phyloP scores from a whole-genome alignment of 1,140 invertebrate genomes.

The Diachasma alloeum region DNA sequence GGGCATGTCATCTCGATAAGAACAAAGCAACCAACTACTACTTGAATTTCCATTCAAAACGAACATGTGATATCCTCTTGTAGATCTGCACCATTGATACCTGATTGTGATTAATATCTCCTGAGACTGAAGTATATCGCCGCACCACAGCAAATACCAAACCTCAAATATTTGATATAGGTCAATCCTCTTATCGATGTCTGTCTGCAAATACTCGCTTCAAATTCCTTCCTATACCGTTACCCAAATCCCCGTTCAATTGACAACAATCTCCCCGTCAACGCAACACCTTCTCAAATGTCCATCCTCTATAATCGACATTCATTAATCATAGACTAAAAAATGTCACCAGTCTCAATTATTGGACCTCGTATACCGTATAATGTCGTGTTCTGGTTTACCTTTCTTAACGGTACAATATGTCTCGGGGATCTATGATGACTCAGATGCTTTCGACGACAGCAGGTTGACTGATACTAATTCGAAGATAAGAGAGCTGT shows the following conservation, averaged over 20 bases:
- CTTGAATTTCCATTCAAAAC: no score
- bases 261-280: not conserved
- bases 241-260: not conserved
- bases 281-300: not conserved
- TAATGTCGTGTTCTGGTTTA: constrained; percentile 16
- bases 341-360: not conserved
- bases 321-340: constrained; percentile 25
- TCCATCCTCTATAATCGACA: not conserved
- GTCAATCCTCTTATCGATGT: constrained; percentile 20
- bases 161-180: not conserved
- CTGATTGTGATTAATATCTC: not conserved
- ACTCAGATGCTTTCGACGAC: not conserved
- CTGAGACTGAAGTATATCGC: not conserved
- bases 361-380: constrained; percentile 22
- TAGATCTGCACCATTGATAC: not conserved
- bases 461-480: not conserved
- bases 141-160: not conserved
- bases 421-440: not conserved
- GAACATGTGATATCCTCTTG: not conserved
- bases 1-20: no score
- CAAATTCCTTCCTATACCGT: not conserved
- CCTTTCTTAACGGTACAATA: not conserved
- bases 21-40: no score
- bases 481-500: not conserved
- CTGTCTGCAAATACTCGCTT: not conserved